Conservation (phyloP, 2,797 vertebrate genomes). For the Bradypodion ventrale region DNA sequence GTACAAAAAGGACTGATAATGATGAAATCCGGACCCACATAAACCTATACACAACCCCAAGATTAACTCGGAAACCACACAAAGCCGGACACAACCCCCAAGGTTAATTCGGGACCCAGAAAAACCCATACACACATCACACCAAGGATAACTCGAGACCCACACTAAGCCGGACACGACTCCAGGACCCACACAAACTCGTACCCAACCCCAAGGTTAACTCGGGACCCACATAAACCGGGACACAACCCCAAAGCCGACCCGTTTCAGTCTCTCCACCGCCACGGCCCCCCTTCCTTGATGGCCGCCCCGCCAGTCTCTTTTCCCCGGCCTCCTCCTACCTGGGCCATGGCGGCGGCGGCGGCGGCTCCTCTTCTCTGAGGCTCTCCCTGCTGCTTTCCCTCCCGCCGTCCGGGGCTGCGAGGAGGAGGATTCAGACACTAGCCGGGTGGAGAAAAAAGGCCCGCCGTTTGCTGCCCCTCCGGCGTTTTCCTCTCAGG, state of each 20-base stretch:
- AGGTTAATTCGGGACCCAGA: too few species aligned
- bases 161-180: too few species aligned
- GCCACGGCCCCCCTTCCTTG: background rate
- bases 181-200: background rate
- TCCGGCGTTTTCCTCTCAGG: background rate
- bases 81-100: too few species aligned
- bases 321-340: conserved; percentile 5
- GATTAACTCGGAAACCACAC: too few species aligned
- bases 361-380: too few species aligned
- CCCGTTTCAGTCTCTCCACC: background rate
- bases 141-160: too few species aligned
- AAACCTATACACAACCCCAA: too few species aligned
- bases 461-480: background rate
- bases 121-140: too few species aligned
- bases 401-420: background rate
- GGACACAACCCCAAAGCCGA: background rate
- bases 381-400: too few species aligned
- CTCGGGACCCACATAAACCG: background rate
- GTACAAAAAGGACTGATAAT: too few species aligned
- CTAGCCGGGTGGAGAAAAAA: background rate
- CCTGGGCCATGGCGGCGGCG: conserved; percentile 57
- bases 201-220: background rate
- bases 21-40: too few species aligned
- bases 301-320: too few species aligned
- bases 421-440: background rate